Conservation (phyloP, 2,113 vertebrate genomes). For the Brachypteracias leptosomus region DNA sequence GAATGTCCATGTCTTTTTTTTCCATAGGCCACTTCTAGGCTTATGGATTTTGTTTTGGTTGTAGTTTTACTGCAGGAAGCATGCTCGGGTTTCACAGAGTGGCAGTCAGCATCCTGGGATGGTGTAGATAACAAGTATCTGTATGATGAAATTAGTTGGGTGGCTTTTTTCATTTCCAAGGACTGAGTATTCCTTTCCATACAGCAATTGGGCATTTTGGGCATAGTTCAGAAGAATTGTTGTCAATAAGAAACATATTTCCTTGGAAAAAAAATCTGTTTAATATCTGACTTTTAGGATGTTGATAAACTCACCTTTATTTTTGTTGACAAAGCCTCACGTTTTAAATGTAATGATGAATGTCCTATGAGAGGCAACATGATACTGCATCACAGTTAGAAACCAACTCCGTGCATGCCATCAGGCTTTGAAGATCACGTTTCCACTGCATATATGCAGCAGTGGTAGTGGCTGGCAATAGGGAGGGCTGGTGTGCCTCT, state of each 20-base stretch:
- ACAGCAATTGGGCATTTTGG: background rate
- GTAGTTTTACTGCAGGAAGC: background rate
- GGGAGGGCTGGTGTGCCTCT: background rate
- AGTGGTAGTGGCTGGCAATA: background rate
- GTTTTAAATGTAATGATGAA: background rate
- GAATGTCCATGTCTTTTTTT: background rate
- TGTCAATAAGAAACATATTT: background rate
- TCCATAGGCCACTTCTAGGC: background rate
- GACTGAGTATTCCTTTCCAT: background rate
- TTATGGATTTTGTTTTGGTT: background rate
- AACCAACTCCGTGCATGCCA: background rate
- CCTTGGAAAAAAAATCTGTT: background rate
- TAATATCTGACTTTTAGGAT: background rate
- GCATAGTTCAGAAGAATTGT: background rate
- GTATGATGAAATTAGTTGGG: background rate
- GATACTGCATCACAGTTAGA: background rate
- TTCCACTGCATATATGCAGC: background rate
- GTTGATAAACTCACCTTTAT: background rate
- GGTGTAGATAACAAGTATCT: background rate
- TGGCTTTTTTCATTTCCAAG: background rate
- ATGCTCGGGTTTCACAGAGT: fast-evolving
- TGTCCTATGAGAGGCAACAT: background rate
- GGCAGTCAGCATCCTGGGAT: background rate
- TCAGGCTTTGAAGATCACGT: background rate
- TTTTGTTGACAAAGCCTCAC: background rate